These are phyloP conservation scores for Tiliqua scincoides DNA, from an alignment of 2,113 vertebrate species.

Conservation along the genomic window DNA sequence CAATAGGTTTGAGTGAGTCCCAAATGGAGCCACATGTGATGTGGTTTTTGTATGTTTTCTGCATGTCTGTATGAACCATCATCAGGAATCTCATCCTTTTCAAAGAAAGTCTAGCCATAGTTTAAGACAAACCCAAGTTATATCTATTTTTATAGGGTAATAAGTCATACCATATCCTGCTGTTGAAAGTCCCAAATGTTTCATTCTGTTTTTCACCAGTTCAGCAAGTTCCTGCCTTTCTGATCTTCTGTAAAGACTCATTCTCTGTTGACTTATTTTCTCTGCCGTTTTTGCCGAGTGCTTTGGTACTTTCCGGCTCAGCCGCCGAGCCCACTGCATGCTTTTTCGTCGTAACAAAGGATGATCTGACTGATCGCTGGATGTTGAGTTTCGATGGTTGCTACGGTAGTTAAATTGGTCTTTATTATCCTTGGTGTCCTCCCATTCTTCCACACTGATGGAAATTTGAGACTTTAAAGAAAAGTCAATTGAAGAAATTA, in stretches of 20 bases:
- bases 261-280: conserved; percentile 86
- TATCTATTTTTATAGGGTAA: not conserved
- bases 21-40: no score
- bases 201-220: conserved; percentile 94
- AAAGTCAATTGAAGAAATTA: conserved; percentile 32
- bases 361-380: conserved; percentile 84
- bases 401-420: conserved; percentile 77
- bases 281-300: conserved; percentile 81
- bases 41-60: no score
- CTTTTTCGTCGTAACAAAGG: conserved; percentile 89
- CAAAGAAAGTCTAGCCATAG: not conserved
- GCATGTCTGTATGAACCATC: no score
- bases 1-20: no score
- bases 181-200: conserved; percentile 91
- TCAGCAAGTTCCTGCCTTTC: conserved; percentile 94
- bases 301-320: conserved; percentile 85
- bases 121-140: not conserved
- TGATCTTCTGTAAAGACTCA: conserved; percentile 87
- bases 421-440: conserved; percentile 86
- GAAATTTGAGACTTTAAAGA: conserved; percentile 87
- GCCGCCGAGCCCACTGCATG: conserved; percentile 92
- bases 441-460: conserved; percentile 88
- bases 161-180: conserved; percentile 84
- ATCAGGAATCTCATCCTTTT: no score
- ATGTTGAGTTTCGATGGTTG: conserved; percentile 80